phyloP scores from a whole-genome alignment of 2,113 vertebrate genomes.

The Lipotes vexillifer region DNA sequence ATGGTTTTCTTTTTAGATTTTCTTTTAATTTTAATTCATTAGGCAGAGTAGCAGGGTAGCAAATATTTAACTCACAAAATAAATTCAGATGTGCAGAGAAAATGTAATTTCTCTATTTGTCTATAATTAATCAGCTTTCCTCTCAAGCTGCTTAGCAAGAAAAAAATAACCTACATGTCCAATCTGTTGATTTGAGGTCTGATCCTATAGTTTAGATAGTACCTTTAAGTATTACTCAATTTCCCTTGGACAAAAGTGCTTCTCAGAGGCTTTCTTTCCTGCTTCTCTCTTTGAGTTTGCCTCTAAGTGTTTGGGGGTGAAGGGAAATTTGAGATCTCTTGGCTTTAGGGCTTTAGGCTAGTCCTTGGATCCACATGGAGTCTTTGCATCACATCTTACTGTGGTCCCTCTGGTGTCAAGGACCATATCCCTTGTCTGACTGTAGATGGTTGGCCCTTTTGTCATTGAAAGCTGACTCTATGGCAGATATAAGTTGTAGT shows the following conservation, averaged over 20 bases:
- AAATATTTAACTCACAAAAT: conserved; percentile 48
- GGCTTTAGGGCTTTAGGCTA: not conserved
- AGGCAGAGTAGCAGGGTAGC: not conserved
- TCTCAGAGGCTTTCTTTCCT: not conserved
- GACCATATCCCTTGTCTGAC: not conserved
- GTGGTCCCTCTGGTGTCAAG: not conserved
- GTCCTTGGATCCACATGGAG: not conserved
- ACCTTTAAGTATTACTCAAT: not conserved
- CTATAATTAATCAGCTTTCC: not conserved
- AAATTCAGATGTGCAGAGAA: not conserved
- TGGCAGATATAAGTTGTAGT: not conserved
- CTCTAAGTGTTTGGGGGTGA: not conserved
- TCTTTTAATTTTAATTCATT: conserved; percentile 9
- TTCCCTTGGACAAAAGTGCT: not conserved
- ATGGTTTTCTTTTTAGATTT: conserved; percentile 8
- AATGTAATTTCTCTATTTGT: conserved; percentile 21
- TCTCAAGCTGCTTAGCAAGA: not conserved
- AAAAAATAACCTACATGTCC: not conserved
- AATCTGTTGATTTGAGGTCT: not conserved
- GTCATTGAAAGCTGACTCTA: not conserved
- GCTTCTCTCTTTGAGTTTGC: not conserved
- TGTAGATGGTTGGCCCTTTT: not conserved
- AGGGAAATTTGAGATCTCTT: too few species aligned
- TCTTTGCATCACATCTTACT: not conserved
- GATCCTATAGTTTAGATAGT: not conserved